Percentiles rank a stretch among this genome's conserved stretches.
phyloP scores from a whole-genome alignment of 2,888 invertebrate genomes.

The Sussaba pulchella region DNA sequence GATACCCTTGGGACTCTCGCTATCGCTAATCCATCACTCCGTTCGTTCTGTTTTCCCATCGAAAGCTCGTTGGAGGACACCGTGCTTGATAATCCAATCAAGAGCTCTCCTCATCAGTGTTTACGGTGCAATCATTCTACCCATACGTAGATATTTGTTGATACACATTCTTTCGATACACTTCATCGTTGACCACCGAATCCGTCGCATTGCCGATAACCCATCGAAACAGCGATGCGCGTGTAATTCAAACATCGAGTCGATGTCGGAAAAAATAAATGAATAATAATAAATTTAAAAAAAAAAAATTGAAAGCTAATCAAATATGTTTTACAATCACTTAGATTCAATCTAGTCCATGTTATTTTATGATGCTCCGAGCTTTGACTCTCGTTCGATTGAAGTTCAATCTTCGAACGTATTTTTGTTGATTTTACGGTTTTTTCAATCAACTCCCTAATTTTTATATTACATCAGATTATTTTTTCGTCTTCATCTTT shows the following conservation, averaged over 20 bases:
- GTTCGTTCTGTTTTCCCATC: slow-evolving; percentile 36
- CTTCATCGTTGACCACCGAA: slow-evolving; percentile 17
- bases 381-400: too few relatives aligned
- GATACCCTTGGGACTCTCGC: slow-evolving; percentile 51
- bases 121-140: slow-evolving; percentile 2
- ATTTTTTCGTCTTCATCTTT: too few relatives aligned
- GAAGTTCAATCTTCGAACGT: too few relatives aligned
- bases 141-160: not conserved
- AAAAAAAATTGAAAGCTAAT: not conserved
- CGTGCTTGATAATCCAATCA: slow-evolving; percentile 15
- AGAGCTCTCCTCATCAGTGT: not conserved
- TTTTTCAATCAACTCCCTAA: too few relatives aligned
- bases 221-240: not conserved
- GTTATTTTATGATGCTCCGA: too few relatives aligned
- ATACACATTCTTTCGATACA: slow-evolving; percentile 9
- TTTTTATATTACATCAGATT: too few relatives aligned
- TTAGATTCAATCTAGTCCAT: not conserved
- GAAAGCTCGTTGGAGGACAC: slow-evolving; percentile 4
- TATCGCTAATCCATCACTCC: slow-evolving; percentile 19
- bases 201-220: slow-evolving; percentile 13
- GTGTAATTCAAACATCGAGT: not conserved
- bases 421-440: too few relatives aligned
- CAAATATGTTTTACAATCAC: not conserved
- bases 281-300: too few relatives aligned
- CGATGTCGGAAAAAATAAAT: too few relatives aligned